Evolutionary conservation across 2,888 invertebrate genomes (phyloP).

Genomic region (Dioctria linearis): DNA sequence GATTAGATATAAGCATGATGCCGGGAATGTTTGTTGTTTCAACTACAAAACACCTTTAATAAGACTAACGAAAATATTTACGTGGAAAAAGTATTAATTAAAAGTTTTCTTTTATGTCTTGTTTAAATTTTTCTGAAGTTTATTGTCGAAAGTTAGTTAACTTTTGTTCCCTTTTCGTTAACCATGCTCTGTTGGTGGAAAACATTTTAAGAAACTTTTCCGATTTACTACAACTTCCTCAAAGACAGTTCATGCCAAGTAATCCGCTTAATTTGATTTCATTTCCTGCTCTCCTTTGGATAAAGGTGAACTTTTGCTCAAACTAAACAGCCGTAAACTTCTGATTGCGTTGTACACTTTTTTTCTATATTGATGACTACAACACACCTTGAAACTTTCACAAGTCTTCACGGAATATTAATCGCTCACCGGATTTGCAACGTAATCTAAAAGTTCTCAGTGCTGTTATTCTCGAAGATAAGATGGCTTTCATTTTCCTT

Average conservation of each 20-base stretch:
- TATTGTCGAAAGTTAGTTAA: too few relatives aligned
- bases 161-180: too few relatives aligned
- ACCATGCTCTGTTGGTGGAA: not conserved
- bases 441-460: too few relatives aligned
- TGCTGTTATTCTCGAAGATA: too few relatives aligned
- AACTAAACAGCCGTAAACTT: slow-evolving; percentile 3
- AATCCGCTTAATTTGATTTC: slow-evolving; percentile 16
- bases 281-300: not conserved
- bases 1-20: too few relatives aligned
- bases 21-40: too few relatives aligned
- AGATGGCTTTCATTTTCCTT: too few relatives aligned
- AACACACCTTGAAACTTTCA: not conserved
- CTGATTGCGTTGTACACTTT: not conserved
- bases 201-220: slow-evolving; percentile 5
- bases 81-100: too few relatives aligned
- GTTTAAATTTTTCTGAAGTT: too few relatives aligned
- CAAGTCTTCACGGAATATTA: not conserved
- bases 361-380: not conserved
- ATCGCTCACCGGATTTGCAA: not conserved
- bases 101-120: too few relatives aligned
- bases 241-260: slow-evolving; percentile 14
- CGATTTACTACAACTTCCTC: not conserved
- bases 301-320: not conserved
- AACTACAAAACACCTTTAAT: too few relatives aligned
- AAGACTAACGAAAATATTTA: too few relatives aligned